These are phyloP conservation scores for Drosophila sturtevanti DNA, from an alignment of 1,140 invertebrate species.

Conservation along the genomic window DNA sequence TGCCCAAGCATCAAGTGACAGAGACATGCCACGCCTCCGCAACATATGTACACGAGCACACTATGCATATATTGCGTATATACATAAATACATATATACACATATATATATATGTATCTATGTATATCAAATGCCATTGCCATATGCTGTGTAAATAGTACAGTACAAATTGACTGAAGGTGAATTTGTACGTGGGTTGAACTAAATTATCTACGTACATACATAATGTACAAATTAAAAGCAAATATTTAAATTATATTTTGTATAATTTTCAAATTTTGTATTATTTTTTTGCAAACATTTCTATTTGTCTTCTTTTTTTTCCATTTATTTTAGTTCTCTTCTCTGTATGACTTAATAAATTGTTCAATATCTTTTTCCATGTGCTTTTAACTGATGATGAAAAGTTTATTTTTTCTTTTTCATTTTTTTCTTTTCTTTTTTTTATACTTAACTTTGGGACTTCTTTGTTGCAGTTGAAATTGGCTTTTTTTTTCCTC, in stretches of 20 bases:
- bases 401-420: no score
- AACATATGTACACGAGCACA: not conserved
- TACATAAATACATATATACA: no score
- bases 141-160: conserved; percentile 3
- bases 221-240: conserved; percentile 14
- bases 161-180: not conserved
- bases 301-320: not conserved
- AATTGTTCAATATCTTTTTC: no score
- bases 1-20: conserved; percentile 9
- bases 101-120: not conserved
- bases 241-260: conserved; percentile 6
- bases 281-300: not conserved
- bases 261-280: not conserved
- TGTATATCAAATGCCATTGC: not conserved
- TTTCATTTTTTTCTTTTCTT: no score
- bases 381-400: no score
- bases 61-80: no score
- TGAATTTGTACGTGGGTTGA: conserved; percentile 5
- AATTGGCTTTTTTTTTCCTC: no score
- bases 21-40: not conserved
- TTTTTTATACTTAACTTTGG: no score
- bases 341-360: no score
- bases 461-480: no score
- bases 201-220: conserved; percentile 11
- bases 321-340: not conserved